Percentiles rank a stretch among this genome's conserved stretches.
Conservation (phyloP, 2,888 invertebrate species). For the Copidosoma aretas region DNA sequence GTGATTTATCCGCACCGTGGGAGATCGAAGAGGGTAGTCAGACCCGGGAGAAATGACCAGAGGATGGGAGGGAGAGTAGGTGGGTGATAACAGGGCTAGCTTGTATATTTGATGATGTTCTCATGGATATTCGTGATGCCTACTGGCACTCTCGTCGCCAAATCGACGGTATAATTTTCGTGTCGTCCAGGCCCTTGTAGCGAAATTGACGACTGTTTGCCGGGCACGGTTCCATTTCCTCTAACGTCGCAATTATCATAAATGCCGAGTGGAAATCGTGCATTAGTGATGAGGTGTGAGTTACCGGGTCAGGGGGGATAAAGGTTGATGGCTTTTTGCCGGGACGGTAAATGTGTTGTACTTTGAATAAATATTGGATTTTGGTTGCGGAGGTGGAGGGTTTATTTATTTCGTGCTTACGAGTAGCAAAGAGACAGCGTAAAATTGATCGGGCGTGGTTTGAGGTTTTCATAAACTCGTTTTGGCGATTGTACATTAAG, state of each 20-base stretch:
- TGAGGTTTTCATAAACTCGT: too few species aligned
- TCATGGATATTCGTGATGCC: background rate
- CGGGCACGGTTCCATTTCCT: background rate
- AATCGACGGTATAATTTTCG: conserved; percentile 23
- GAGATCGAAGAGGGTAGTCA: background rate
- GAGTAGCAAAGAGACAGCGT: too few species aligned
- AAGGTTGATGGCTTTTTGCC: too few species aligned
- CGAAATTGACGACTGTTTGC: conserved; percentile 1
- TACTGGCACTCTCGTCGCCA: conserved; percentile 4
- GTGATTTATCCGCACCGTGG: conserved; percentile 19
- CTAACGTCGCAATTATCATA: conserved; percentile 7
- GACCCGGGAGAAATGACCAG: background rate
- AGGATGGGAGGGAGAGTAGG: background rate
- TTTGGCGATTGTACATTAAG: too few species aligned
- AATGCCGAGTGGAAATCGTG: conserved; percentile 9
- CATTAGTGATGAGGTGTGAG: conserved; percentile 8
- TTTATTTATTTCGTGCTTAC: too few species aligned
- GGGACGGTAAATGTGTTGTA: too few species aligned
- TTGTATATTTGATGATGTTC: too few species aligned
- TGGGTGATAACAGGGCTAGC: background rate
- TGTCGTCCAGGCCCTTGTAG: background rate
- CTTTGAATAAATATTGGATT: too few species aligned
- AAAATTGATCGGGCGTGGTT: too few species aligned
- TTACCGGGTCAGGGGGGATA: background rate
- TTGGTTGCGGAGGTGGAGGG: too few species aligned